A percentile compares a stretch with the other conserved stretches of the same genome.
Evolutionary conservation across 2,113 vertebrate genomes (phyloP).

Genomic region (Cariama cristata): DNA sequence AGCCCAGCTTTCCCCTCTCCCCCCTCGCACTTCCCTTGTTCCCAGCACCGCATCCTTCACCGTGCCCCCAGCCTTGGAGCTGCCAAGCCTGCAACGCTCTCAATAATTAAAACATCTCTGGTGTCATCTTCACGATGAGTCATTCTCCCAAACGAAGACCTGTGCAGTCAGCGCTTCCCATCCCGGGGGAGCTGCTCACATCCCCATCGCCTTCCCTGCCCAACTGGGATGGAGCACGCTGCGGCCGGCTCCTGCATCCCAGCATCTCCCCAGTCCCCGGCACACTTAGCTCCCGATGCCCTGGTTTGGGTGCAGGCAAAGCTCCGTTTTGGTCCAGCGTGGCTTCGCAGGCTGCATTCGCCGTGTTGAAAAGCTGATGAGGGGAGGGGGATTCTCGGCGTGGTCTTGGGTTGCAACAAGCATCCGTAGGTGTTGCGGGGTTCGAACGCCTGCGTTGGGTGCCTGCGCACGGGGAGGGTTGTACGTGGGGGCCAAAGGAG

Average conservation of each 20-base stretch:
- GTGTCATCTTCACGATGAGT: background rate
- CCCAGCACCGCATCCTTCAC: accelerated
- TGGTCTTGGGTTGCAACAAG: background rate
- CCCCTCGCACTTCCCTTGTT: accelerated
- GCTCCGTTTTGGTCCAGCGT: accelerated
- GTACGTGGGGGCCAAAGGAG: background rate
- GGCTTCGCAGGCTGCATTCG: accelerated
- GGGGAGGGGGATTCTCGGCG: too few relatives aligned
- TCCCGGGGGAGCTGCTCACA: background rate
- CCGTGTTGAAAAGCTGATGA: accelerated
- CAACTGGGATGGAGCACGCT: background rate
- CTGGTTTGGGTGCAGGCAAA: background rate
- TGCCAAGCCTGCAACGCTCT: background rate
- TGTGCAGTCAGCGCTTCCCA: background rate
- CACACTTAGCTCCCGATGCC: background rate
- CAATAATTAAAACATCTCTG: background rate
- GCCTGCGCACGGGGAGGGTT: background rate
- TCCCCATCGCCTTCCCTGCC: background rate
- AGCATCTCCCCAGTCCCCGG: background rate
- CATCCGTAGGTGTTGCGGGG: accelerated
- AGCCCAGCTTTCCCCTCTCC: background rate
- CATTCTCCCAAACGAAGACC: background rate
- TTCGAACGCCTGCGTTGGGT: accelerated
- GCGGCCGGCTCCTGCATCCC: background rate
- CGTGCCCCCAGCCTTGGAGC: background rate